These are phyloP conservation scores for Notamacropus eugenii DNA, from an alignment of 2,797 vertebrate genomes.

Conservation along the genomic window DNA sequence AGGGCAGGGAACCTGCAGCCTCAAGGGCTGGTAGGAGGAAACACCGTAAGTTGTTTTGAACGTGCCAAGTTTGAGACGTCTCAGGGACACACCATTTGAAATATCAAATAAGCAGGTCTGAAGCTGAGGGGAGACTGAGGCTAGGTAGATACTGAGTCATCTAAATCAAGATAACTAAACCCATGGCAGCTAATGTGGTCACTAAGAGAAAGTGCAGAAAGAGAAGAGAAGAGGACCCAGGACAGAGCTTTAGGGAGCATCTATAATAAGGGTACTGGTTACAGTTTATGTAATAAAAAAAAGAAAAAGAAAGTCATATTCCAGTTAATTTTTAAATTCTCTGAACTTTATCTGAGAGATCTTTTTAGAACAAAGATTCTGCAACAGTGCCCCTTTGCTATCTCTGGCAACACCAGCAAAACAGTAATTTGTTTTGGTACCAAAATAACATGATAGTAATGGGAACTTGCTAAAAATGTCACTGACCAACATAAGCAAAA, in stretches of 20 bases:
- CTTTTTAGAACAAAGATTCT: not conserved
- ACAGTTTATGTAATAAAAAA: slow-evolving; percentile 25
- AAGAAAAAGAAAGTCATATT: not conserved
- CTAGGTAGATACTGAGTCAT: not conserved
- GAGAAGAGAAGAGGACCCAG: not conserved
- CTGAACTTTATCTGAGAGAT: slow-evolving; percentile 8
- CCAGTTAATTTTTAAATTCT: slow-evolving; percentile 28
- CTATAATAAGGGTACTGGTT: not conserved
- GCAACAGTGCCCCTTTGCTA: slow-evolving; percentile 31
- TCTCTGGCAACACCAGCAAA: slow-evolving; percentile 8
- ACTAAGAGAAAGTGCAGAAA: not conserved
- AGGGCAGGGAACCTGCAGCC: too few relatives aligned
- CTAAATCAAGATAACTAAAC: not conserved
- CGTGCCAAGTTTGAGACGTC: not conserved
- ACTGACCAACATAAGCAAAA: not conserved
- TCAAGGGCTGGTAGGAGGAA: too few relatives aligned
- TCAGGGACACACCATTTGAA: not conserved
- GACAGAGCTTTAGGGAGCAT: not conserved
- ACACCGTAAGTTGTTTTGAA: not conserved
- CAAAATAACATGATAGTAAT: not conserved
- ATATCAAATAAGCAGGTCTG: not conserved
- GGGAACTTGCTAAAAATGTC: not conserved
- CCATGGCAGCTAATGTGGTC: not conserved
- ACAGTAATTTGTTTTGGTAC: not conserved
- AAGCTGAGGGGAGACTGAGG: not conserved